Conservation (phyloP, 2,797 vertebrate genomes). For the Catharus ustulatus region DNA sequence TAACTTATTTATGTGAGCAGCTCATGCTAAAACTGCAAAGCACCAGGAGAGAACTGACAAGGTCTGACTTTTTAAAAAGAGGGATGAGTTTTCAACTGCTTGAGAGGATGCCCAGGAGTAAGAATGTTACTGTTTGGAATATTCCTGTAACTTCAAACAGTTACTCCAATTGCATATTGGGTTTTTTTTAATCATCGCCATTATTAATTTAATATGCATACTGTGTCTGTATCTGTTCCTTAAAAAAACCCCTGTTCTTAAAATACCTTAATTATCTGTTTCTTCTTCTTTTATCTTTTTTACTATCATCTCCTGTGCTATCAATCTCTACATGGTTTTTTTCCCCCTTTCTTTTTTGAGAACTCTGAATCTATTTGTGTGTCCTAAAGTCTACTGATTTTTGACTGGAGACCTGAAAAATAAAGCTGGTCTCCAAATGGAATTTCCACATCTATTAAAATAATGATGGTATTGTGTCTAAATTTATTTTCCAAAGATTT, state of each 20-base stretch:
- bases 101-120: not conserved
- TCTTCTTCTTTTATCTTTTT: not conserved
- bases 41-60: not conserved
- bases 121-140: not conserved
- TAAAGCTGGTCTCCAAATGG: not conserved
- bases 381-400: not conserved
- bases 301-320: not conserved
- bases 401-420: not conserved
- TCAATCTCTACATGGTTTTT: accelerated
- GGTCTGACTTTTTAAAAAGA: not conserved
- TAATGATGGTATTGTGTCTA: not conserved
- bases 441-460: not conserved
- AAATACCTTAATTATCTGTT: not conserved
- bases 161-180: not conserved
- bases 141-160: not conserved
- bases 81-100: not conserved
- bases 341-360: not conserved
- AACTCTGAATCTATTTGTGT: not conserved
- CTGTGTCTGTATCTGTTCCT: not conserved
- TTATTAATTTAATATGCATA: not conserved
- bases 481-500: not conserved
- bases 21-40: not conserved
- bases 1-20: not conserved
- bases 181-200: not conserved
- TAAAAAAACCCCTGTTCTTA: not conserved